A percentile compares a stretch with the other conserved stretches of the same genome.
These are phyloP conservation scores for Dryococelus australis DNA, from an alignment of 2,888 invertebrate genomes.

Conservation along the genomic window DNA sequence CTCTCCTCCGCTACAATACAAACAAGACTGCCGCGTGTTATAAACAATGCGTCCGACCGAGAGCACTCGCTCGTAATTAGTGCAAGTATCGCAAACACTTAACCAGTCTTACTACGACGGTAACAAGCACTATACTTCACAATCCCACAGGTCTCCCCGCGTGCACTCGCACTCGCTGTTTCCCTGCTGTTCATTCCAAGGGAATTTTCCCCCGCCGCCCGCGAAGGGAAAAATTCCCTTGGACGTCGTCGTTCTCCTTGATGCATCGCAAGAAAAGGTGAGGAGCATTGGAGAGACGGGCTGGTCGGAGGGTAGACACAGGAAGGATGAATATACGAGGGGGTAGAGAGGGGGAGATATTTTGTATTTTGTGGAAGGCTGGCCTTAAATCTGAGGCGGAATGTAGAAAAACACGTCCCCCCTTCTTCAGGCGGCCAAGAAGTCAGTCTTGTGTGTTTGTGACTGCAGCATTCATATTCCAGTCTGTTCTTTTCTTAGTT, in stretches of 20 bases:
- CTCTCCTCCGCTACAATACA: too few relatives aligned
- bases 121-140: neutral
- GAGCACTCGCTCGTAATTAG: neutral
- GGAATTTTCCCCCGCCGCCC: neutral
- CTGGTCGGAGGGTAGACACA: too few relatives aligned
- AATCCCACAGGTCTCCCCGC: neutral
- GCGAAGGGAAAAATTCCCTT: neutral
- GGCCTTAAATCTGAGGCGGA: neutral
- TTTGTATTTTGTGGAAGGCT: slow-evolving; percentile 16
- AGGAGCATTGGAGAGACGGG: too few relatives aligned
- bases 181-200: neutral
- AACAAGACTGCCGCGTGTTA: too few relatives aligned
- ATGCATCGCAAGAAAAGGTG: neutral
- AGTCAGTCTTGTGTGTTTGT: neutral
- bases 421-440: neutral
- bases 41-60: neutral
- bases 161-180: neutral
- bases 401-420: neutral
- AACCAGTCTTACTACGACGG: neutral
- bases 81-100: neutral
- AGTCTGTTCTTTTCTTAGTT: too few relatives aligned
- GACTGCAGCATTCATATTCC: too few relatives aligned
- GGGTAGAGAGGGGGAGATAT: neutral
- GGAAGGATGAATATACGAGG: too few relatives aligned
- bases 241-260: neutral